These are phyloP conservation scores for Masticophis lateralis DNA, from an alignment of 2,797 vertebrate species.

Conservation along the genomic window DNA sequence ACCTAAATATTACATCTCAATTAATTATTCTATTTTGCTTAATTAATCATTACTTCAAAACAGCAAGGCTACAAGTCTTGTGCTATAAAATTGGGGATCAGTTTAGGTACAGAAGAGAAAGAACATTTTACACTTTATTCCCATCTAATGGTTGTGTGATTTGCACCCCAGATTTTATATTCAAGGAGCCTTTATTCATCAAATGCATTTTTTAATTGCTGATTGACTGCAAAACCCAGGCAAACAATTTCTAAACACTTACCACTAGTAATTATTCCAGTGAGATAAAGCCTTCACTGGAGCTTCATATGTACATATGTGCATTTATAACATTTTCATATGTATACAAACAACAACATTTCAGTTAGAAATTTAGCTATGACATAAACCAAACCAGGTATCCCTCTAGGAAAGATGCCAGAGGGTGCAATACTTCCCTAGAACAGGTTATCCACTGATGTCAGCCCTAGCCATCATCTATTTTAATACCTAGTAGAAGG, in stretches of 20 bases:
- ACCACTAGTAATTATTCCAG: neutral
- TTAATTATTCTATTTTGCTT: neutral
- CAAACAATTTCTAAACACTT: neutral
- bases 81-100: neutral
- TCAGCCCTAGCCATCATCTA: neutral
- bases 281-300: neutral
- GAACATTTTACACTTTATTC: neutral
- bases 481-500: neutral
- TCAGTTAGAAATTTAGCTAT: neutral
- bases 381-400: neutral
- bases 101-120: neutral
- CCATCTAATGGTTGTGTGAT: neutral
- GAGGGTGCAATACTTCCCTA: neutral
- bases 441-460: neutral
- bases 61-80: neutral
- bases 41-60: neutral
- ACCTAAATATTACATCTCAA: neutral
- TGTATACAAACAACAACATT: neutral
- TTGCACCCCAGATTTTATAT: neutral
- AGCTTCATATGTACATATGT: neutral
- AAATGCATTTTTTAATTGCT: neutral
- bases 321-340: neutral
- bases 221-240: neutral
- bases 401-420: neutral
- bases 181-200: neutral